Conservation (phyloP, 2,797 vertebrate species). For the Rhyacichthys aspro region DNA sequence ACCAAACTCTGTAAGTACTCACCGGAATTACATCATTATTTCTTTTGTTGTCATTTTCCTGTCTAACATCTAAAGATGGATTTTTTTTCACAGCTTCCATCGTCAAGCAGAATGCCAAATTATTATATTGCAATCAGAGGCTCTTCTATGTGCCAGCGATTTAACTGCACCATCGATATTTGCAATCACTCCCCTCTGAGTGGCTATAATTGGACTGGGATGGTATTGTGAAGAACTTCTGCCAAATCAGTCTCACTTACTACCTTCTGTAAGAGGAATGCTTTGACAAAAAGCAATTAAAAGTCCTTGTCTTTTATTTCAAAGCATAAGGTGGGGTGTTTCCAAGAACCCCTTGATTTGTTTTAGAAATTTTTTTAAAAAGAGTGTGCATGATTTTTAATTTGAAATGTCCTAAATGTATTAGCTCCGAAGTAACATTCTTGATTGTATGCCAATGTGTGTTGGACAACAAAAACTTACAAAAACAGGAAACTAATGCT, state of each 20-base stretch:
- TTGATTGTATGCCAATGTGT: too few relatives aligned
- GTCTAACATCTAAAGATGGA: slow-evolving; percentile 38
- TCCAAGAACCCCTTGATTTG: slow-evolving; percentile 11
- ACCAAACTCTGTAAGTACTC: slow-evolving; percentile 45
- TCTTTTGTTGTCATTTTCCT: slow-evolving; percentile 50
- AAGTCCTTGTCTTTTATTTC: slow-evolving; percentile 33
- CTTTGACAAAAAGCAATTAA: slow-evolving; percentile 42
- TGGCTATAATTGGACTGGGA: slow-evolving; percentile 60
- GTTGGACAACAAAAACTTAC: too few relatives aligned
- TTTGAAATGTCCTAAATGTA: too few relatives aligned
- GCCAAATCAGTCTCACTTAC: slow-evolving; percentile 44
- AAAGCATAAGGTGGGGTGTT: slow-evolving; percentile 10
- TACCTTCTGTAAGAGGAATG: slow-evolving; percentile 23
- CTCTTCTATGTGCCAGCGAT: slow-evolving; percentile 58
- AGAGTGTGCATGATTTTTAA: too few relatives aligned
- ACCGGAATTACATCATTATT: slow-evolving; percentile 55
- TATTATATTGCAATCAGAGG: slow-evolving; percentile 54
- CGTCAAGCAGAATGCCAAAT: slow-evolving; percentile 58
- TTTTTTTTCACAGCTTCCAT: slow-evolving; percentile 43
- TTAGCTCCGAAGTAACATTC: too few relatives aligned
- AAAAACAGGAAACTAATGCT: too few relatives aligned
- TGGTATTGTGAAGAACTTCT: slow-evolving; percentile 43
- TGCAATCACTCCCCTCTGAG: slow-evolving; percentile 54
- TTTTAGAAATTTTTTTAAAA: too few relatives aligned
- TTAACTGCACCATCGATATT: slow-evolving; percentile 64